Conservation (phyloP, 92 coral and sea anemone genomes). For the Metridium senile region DNA sequence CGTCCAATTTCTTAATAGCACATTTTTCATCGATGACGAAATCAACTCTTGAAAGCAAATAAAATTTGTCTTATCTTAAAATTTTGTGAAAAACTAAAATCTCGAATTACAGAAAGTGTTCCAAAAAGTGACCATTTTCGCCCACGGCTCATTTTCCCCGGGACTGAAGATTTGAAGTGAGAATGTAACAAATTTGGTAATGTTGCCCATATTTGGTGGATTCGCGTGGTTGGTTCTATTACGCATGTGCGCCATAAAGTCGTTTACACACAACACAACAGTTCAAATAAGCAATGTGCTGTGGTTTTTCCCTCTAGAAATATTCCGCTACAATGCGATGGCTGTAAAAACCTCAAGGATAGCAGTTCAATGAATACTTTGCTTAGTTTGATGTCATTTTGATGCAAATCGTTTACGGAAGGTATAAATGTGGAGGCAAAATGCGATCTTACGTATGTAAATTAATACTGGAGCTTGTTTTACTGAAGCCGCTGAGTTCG, state of each 20-base stretch:
- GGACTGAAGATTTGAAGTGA: conserved; percentile 10
- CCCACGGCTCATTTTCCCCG: conserved; percentile 13
- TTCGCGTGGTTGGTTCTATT: conserved; percentile 21
- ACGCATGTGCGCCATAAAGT: conserved; percentile 48
- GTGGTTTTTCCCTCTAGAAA: conserved; percentile 33
- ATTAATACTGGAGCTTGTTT: conserved; percentile 26
- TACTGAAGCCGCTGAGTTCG: conserved; percentile 23
- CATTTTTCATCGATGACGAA: conserved; percentile 24
- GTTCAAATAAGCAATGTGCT: conserved; percentile 20
- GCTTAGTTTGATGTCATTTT: not conserved
- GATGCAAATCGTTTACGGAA: not conserved
- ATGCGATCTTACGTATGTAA: conserved; percentile 37
- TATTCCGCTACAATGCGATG: conserved; percentile 5
- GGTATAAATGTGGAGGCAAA: conserved; percentile 28
- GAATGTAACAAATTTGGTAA: conserved; percentile 10
- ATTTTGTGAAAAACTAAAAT: not conserved
- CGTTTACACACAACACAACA: conserved; percentile 67
- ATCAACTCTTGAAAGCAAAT: conserved; percentile 4
- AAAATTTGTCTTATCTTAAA: conserved; percentile 1
- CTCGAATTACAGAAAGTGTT: not conserved
- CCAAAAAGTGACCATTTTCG: not conserved
- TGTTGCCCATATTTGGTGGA: conserved; percentile 21
- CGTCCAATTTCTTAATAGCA: not conserved
- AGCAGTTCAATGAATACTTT: conserved; percentile 8
- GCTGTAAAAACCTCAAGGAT: conserved; percentile 6